A percentile compares a stretch with the other conserved stretches of the same genome.
phyloP scores from a whole-genome alignment of 2,113 vertebrate species.

The Pica pica region DNA sequence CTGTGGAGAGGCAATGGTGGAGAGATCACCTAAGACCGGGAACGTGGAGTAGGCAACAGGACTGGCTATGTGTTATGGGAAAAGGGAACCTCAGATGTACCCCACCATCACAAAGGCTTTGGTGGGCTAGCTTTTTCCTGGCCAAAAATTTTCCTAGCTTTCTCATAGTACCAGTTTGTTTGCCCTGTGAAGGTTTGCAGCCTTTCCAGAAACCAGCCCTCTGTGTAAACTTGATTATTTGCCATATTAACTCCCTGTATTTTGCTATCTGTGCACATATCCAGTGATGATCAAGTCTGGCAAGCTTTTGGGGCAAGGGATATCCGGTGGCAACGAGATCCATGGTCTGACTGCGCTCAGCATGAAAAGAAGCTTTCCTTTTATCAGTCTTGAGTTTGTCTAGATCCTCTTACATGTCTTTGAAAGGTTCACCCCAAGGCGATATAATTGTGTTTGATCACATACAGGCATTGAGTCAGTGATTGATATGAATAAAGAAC shows the following conservation, averaged over 20 bases:
- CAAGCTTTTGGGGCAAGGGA: not conserved
- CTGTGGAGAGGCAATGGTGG: not conserved
- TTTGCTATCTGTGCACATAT: not conserved
- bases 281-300: not conserved
- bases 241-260: not conserved
- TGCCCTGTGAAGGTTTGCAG: not conserved
- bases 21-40: not conserved
- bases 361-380: slow-evolving; percentile 17
- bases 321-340: not conserved
- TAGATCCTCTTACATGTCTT: slow-evolving; percentile 22
- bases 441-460: slow-evolving; percentile 43
- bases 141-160: not conserved
- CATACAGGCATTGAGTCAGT: slow-evolving; percentile 24
- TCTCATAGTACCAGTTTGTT: accelerated
- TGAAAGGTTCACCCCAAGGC: slow-evolving; percentile 58
- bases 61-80: accelerated
- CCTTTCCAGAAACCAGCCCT: not conserved
- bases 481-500: slow-evolving; percentile 54
- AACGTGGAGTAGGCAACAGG: not conserved
- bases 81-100: not conserved
- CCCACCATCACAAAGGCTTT: not conserved
- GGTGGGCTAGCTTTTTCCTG: not conserved
- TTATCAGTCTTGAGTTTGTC: slow-evolving; percentile 33
- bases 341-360: not conserved
- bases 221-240: not conserved